These are phyloP conservation scores for Tauraco hartlaubi DNA, from an alignment of 2,797 vertebrate species.

Conservation along the genomic window DNA sequence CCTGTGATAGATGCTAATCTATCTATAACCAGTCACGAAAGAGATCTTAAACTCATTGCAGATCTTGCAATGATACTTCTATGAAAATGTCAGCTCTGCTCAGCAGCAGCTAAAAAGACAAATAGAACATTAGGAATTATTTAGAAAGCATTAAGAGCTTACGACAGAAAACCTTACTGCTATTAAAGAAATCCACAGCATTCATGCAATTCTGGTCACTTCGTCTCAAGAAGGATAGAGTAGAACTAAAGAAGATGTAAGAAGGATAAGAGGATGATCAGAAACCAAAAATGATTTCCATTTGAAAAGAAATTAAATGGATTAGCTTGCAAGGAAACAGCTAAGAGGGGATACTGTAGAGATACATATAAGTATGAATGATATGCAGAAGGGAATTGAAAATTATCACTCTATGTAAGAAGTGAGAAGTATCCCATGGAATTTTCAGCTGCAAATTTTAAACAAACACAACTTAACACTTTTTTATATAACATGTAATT, in stretches of 20 bases:
- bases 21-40: neutral
- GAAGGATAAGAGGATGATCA: neutral
- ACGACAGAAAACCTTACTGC: neutral
- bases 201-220: neutral
- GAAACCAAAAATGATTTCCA: neutral
- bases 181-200: neutral
- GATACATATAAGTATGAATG: neutral
- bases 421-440: neutral
- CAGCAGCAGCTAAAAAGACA: neutral
- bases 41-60: neutral
- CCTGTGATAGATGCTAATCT: neutral
- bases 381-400: neutral
- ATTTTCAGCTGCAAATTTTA: slow-evolving; percentile 16
- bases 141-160: neutral
- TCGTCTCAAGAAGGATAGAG: neutral
- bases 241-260: neutral
- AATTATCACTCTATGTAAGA: neutral
- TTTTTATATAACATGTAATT: neutral
- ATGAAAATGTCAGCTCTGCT: neutral
- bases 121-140: neutral
- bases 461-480: neutral
- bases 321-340: neutral
- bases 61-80: neutral
- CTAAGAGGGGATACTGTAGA: neutral
- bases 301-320: neutral